A percentile compares a stretch with the other conserved stretches of the same genome.
Evolutionary conservation across 2,797 vertebrate species (phyloP).

Genomic region (Echeneis naucrates): DNA sequence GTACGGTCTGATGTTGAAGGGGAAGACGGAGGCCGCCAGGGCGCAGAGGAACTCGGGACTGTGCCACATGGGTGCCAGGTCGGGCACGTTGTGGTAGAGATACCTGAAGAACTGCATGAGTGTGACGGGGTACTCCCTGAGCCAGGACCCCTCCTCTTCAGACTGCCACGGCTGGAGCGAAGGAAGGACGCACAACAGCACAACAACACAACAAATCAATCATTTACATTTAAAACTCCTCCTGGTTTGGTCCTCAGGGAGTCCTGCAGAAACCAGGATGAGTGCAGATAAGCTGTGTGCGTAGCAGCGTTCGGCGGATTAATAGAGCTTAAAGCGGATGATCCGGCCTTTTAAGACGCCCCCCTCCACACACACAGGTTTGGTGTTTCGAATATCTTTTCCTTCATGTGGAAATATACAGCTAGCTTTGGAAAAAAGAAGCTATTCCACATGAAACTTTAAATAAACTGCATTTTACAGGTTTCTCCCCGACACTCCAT

Average conservation of each 20-base stretch:
- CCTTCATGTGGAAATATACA: not conserved
- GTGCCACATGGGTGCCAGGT: slow-evolving; percentile 95
- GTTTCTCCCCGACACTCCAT: not conserved
- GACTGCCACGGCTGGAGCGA: slow-evolving; percentile 96
- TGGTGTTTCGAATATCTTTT: not conserved
- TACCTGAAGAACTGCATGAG: slow-evolving; percentile 99
- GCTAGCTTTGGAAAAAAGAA: no score
- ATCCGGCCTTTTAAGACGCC: not conserved
- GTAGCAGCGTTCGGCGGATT: slow-evolving; percentile 27
- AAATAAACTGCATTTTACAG: no score
- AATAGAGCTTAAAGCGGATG: slow-evolving; percentile 26
- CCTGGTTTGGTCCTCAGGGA: not conserved
- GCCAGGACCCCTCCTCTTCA: slow-evolving; percentile 98
- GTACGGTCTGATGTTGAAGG: slow-evolving; percentile 98
- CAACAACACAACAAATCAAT: not conserved
- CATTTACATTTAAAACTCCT: no score
- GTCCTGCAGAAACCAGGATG: not conserved
- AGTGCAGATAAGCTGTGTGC: not conserved
- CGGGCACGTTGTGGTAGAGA: slow-evolving; percentile 96
- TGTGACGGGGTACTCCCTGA: slow-evolving; percentile 96
- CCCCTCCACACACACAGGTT: not conserved
- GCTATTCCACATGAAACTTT: not conserved
- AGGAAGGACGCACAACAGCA: slow-evolving; percentile 22
- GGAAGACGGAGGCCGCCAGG: slow-evolving; percentile 93
- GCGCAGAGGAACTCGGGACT: slow-evolving; percentile 97